Conservation (phyloP, 2,888 invertebrate genomes). For the Crematogaster levior region DNA sequence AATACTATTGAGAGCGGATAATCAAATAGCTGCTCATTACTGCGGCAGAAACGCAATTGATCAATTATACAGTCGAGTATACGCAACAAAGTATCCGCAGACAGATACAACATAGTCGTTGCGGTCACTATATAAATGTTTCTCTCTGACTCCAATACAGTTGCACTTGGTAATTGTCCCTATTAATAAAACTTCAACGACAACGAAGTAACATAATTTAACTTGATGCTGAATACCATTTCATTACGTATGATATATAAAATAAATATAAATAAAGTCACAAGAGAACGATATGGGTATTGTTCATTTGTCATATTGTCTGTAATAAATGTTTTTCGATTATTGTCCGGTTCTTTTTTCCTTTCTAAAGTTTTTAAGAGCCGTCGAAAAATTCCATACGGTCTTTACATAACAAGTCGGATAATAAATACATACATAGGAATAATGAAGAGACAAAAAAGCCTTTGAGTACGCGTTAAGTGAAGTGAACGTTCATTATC, state of each 20-base stretch:
- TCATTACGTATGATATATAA: background rate
- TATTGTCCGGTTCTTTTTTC: background rate
- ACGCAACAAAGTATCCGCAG: slow-evolving; percentile 61
- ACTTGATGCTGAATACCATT: slow-evolving; percentile 9
- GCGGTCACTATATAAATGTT: slow-evolving; percentile 41
- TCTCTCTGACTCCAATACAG: slow-evolving; percentile 18
- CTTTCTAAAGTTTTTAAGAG: background rate
- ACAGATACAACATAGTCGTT: slow-evolving; percentile 25
- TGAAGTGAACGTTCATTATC: slow-evolving; percentile 72
- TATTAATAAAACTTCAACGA: slow-evolving; percentile 48
- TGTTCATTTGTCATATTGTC: background rate
- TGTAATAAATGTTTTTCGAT: background rate
- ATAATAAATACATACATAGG: slow-evolving; percentile 30
- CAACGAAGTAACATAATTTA: slow-evolving; percentile 36
- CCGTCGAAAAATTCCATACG: background rate
- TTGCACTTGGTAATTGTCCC: slow-evolving; percentile 22
- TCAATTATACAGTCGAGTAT: slow-evolving; percentile 70
- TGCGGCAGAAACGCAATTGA: slow-evolving; percentile 71
- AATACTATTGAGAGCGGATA: slow-evolving; percentile 66
- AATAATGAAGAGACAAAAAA: slow-evolving; percentile 53
- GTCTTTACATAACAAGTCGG: slow-evolving; percentile 6
- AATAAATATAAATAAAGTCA: background rate
- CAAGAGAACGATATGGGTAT: background rate
- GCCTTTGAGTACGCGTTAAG: slow-evolving; percentile 64
- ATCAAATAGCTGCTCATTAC: slow-evolving; percentile 74